Percentiles rank a stretch among this genome's conserved stretches.
These are phyloP conservation scores for Dinomys branickii DNA, from an alignment of 2,113 vertebrate genomes.

Conservation along the genomic window DNA sequence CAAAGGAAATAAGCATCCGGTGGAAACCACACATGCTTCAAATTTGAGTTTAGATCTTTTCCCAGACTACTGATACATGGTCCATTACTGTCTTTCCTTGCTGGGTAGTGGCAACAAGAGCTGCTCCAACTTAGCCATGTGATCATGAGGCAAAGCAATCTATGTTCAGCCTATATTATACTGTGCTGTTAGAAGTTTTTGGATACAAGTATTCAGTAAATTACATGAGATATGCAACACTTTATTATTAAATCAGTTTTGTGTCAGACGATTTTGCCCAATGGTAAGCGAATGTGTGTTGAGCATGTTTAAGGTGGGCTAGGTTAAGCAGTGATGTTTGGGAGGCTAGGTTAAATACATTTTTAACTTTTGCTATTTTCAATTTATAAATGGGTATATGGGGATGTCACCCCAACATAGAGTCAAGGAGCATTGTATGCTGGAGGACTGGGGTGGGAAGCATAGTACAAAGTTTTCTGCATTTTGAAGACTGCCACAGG, in stretches of 20 bases:
- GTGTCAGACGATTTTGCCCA: neutral
- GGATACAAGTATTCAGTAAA: too few relatives aligned
- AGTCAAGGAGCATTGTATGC: neutral
- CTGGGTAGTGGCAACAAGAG: too few relatives aligned
- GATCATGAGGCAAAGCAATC: neutral
- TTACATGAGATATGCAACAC: neutral
- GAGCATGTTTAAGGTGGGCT: neutral
- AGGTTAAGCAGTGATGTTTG: neutral
- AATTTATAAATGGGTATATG: neutral
- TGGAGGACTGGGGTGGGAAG: accelerated
- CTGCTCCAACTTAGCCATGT: too few relatives aligned
- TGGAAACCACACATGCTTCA: neutral
- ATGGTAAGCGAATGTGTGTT: neutral
- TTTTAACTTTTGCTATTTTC: neutral
- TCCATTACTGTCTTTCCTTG: neutral
- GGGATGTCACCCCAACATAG: neutral
- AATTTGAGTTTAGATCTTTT: neutral
- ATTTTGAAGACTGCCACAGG: neutral
- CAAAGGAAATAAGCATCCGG: neutral
- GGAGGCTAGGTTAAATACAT: neutral
- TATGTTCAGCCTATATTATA: neutral
- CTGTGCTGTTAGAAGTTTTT: neutral
- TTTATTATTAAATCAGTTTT: neutral
- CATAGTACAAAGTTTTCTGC: accelerated
- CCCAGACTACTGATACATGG: too few relatives aligned